These are phyloP conservation scores for Eremobia ochroleuca DNA, from an alignment of 2,888 invertebrate species.

Conservation along the genomic window DNA sequence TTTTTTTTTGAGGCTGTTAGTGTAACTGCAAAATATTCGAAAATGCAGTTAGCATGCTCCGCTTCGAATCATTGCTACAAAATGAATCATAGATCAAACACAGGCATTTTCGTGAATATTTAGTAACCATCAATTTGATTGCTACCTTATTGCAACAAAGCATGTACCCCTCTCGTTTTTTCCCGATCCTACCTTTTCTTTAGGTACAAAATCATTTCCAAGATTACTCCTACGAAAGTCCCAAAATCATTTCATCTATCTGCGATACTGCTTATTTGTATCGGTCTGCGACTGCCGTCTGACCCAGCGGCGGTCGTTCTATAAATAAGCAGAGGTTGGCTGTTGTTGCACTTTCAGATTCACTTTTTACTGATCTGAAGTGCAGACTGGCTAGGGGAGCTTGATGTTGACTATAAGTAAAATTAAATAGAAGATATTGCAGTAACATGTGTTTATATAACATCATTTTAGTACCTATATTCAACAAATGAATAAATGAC, in stretches of 20 bases:
- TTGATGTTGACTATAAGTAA: not conserved
- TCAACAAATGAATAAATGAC: too few species aligned
- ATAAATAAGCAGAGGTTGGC: constrained; percentile 29
- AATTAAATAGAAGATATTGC: not conserved
- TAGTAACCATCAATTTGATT: not conserved
- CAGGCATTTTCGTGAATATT: not conserved
- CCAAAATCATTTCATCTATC: not conserved
- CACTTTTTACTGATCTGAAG: constrained; percentile 2
- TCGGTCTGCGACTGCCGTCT: not conserved
- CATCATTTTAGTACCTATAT: too few species aligned
- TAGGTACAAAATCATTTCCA: not conserved
- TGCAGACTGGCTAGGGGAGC: not conserved
- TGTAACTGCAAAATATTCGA: not conserved
- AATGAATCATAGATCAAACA: not conserved
- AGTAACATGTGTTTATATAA: too few species aligned
- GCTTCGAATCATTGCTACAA: not conserved
- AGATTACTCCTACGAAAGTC: not conserved
- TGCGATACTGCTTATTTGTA: constrained; percentile 8
- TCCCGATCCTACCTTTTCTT: not conserved
- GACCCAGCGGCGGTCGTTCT: not conserved
- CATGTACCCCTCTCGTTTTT: not conserved
- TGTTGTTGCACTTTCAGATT: constrained; percentile 32
- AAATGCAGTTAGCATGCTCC: too few species aligned
- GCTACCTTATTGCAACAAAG: not conserved
- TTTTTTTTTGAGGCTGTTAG: not conserved